Evolutionary conservation across 2,113 vertebrate species (phyloP), one percentile per base, ranked within the genome.

Genomic region (Dasypus novemcinctus): DNA sequence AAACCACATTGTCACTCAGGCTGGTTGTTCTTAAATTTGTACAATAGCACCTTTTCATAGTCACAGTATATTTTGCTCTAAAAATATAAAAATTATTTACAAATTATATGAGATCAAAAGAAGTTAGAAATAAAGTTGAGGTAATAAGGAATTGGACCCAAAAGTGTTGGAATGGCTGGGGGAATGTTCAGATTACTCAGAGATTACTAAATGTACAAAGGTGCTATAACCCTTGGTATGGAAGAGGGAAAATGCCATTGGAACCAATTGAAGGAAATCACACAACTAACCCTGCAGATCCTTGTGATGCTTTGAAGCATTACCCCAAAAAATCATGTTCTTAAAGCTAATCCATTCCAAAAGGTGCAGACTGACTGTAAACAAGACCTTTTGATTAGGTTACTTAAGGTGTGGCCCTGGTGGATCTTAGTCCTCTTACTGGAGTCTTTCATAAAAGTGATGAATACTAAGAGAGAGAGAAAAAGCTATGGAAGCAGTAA

Each of bases 51-150:
- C 17, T 75, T 92, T 87, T 85, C 49, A 89, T 61, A 72, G 36
- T 46, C 31, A 63, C n/a, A 54, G 21, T 69, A 85, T 75, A 85
- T 57, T 92, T 92, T 52, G 12, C 41, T 75, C 27, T 80, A 75
- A 80, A 85, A 81, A 75, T 54, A 43, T 46, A 43, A 68, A 94
- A 61, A 41, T 94, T 43, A 81, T 81, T 94, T 75, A 29, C 29
- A 68, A 89, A 61, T 14, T 69, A 90, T 83, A 63, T 61, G 29
- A 79, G 7, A 80, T 5, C 7, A 92, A 49, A 85, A 90, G 59
- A 74, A 72, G 61, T 80, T 80, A 59, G 38, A 18, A 68, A 66
- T 79, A 89, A 57, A 80, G 74, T 66, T n/a, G n/a, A 71, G 11
- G 13, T 59, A 90, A 43, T 17, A 54, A 69, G 15, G 5, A 75